Conservation (phyloP, 2,888 invertebrate genomes). For the Tolmerus cingulatus region DNA sequence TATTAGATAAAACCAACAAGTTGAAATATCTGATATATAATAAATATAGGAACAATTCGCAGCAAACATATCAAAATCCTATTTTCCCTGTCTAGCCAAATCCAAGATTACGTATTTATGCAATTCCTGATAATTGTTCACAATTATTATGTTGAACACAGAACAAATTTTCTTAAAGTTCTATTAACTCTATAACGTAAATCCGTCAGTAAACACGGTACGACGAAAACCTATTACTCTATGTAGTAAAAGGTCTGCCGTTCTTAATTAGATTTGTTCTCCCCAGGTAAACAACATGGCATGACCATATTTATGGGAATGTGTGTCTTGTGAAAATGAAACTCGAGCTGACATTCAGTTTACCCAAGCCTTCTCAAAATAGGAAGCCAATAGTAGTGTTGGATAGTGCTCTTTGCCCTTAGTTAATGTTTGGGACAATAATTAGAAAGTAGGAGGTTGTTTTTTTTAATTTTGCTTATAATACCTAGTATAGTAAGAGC, state of each 20-base stretch:
- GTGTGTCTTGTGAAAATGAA: not conserved
- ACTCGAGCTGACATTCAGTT: conserved; percentile 23
- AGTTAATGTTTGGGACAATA: too few relatives aligned
- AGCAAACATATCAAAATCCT: too few relatives aligned
- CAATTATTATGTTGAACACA: not conserved
- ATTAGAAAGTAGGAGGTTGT: not conserved
- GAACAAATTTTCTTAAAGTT: not conserved
- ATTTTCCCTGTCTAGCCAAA: not conserved
- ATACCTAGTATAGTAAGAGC: not conserved
- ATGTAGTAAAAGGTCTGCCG: not conserved
- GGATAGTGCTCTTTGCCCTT: not conserved
- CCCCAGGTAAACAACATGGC: conserved; percentile 11
- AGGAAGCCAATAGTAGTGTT: not conserved
- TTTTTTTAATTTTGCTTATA: not conserved
- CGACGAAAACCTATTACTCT: conserved; percentile 15
- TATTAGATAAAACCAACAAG: too few relatives aligned
- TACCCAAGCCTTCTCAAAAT: not conserved
- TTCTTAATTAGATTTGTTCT: conserved; percentile 31
- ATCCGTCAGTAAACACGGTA: not conserved
- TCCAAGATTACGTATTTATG: not conserved
- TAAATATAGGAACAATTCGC: too few relatives aligned
- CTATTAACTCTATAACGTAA: not conserved
- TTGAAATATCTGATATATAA: too few relatives aligned
- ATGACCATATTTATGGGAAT: not conserved
- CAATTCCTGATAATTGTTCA: not conserved